Base-by-base conservation (phyloP, 64 coral and sea anemone species). In the Orbicella faveolata region DNA sequence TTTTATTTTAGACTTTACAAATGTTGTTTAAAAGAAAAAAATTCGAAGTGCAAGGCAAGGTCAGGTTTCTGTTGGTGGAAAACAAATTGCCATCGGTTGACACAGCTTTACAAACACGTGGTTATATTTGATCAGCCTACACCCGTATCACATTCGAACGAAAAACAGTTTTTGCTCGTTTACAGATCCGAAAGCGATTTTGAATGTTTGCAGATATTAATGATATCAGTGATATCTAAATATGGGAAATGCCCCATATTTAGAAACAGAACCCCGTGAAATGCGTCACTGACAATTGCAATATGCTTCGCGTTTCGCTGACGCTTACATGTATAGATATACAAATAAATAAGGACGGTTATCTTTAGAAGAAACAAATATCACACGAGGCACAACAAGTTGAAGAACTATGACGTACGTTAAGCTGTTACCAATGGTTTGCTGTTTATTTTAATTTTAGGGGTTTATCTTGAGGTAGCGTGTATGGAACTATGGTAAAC, bases 351-450 rank as follows among this genome's bases (percentile, higher is more conserved):
- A 37, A 68, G 17, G 33, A 68, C 14, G 30, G 11, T 72, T 72
- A 85, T 85, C 82, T 51, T 85, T 72, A 85, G 63, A 26, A 21
- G 18, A 85, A 85, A 85, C 82, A 85, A 85, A 85, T 85, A 85
- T 72, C 36, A 11, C 15, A 9, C 6, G 20, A 52, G 34, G 20
- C 23, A 70, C 1, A 17, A 6, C 44, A 20, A 54, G 6, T 23
- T 19, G 36, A 15, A 52, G 21, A 70, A 85, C 13, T 14, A 9
- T 85, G 82, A 20, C 82, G 37, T 66, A 11, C 21, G 7, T 26
- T 39, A 33, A 12, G 23, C n/a, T 85, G 53, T 17, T 10, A 52
- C 64, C 9, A 70, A n/a, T 70, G 67, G 67, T 1, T 20, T 70
- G 21, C 67, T 33, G 67, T 26, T 70, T 12, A 70, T 8, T 26